Conservation (phyloP, 2,797 vertebrate genomes). For the Cottoperca gobio region DNA sequence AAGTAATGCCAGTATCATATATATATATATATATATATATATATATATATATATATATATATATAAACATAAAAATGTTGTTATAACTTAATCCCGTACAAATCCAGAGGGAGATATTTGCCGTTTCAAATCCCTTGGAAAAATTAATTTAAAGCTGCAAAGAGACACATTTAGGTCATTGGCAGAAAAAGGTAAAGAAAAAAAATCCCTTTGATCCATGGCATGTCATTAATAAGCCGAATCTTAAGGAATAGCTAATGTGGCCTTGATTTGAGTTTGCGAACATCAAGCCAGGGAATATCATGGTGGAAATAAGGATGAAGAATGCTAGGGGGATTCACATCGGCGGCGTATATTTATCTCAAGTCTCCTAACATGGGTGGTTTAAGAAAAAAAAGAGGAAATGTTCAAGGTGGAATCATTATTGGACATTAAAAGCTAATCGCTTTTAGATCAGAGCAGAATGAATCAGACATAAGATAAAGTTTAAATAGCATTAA, state of each 20-base stretch:
- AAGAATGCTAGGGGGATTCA: slow-evolving; percentile 30
- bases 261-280: slow-evolving; percentile 81
- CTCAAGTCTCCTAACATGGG: slow-evolving; percentile 33
- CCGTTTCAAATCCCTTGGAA: slow-evolving; percentile 64
- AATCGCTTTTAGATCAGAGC: background rate
- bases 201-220: slow-evolving; percentile 71
- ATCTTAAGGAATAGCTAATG: slow-evolving; percentile 86
- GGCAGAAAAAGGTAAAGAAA: slow-evolving; percentile 73
- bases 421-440: slow-evolving; percentile 15
- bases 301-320: slow-evolving; percentile 68
- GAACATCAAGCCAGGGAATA: slow-evolving; percentile 79
- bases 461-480: background rate
- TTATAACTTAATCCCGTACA: slow-evolving; percentile 40
- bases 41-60: slow-evolving; percentile 53
- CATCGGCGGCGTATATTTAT: slow-evolving; percentile 51
- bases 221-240: slow-evolving; percentile 76
- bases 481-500: background rate
- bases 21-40: slow-evolving; percentile 36
- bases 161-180: slow-evolving; percentile 83
- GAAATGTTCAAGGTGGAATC: slow-evolving; percentile 23
- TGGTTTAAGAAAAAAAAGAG: slow-evolving; percentile 32
- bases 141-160: slow-evolving; percentile 63
- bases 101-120: slow-evolving; percentile 71
- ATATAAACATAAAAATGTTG: slow-evolving; percentile 33
- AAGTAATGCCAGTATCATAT: slow-evolving; percentile 59